Base-by-base conservation (phyloP, 2,888 invertebrate species). In the Dicycla oo region DNA sequence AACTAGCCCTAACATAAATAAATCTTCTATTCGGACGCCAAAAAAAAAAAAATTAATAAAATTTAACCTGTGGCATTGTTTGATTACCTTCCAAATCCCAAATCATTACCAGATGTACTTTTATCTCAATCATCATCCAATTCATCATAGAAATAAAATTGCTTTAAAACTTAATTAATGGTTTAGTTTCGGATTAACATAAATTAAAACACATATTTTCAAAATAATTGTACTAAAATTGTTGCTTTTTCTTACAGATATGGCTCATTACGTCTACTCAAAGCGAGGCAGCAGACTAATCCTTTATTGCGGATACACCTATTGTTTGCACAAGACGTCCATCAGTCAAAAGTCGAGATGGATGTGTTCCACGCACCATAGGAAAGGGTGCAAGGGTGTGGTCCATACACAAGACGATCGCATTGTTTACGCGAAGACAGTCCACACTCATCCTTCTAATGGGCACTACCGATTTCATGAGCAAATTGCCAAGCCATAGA, bases 281-380 rank as follows among this genome's bases (percentile, higher is more conserved):
- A 40, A 38, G 3, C 43, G 63, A 20, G 75, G 68, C 0, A 68
- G 47, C 1, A 67, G 47, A 26, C 43, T 64, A 13, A 63, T 75
- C 6, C 38, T 75, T 0, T 34, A 34, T 15, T 63, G 26, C 3
- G 75, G 75, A 0, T 75, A 64, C n/a, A 58, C 75, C 8, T 75
- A 64, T 30, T 75, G 58, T 18, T 38, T 51, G 34, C 64, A 66
- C 15, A 38, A 54, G 8, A 40, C 18, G 6, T 60, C 30, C n/a
- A 20, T 7, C 20, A 63, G n/a, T 13, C 53, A 61, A 2, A 76
- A 69, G 20, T 57, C 77, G 5, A 34, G 56, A n/a, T 73, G 73
- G 73, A 69, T 69, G 77, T 73, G 73, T 57, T 68, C 73, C 18
- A 76, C 73, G 11, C 73, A 73, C 45, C 77, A 76, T 26, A 76